Base-by-base conservation (phyloP, 37 sponge, comb jelly and placozoan species). In the Aplysina aerophoba region DNA sequence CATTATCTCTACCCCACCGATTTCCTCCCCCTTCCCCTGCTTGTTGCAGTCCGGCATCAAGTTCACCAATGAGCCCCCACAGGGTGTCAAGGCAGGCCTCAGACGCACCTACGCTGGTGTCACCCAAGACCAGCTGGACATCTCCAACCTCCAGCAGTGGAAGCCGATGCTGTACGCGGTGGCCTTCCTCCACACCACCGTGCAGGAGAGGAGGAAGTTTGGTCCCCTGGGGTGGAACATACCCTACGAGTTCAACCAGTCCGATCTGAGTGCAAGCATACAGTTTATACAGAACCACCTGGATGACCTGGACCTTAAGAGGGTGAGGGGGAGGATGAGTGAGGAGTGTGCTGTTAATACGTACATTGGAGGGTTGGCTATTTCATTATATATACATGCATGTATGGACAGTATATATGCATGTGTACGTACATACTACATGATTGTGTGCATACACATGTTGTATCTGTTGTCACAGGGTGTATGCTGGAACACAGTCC, bases 141-240 rank as follows among this genome's bases (percentile, higher is more conserved):
- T 94, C 84, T 87, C 91, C 53, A 92, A 86, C 94, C 81, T 95
- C 38, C 77, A 84, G 37, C 98, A 95, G 87, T 98, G 98, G 96
- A 92, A 91, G 72, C 96, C 98, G 3, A 74, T 95, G 92, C 83
- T 98, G 82, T 98, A 94, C 84, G 92, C 94, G n/a, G 93, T 95
- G 54, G 96, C 94, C 50, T 93, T 98, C 89, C 86, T 95, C n/a
- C 98, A 98, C 89, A 94, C 94, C 34, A 93, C 94, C 13, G 96
- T 99, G 50, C 99, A 99, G 85, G 99, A 99, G 81, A 84, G 99
- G 22, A 86, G 99, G 50, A 99, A 99, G 90, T 99, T 95, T 86
- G 99, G 99, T 0, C 97, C 99, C 0, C 91, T 99, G 22, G 99
- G 99, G 35, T 99, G 99, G 99, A 99, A 99, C 59, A 99, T 99